These are phyloP conservation scores for Platichthys stellatus DNA, from an alignment of 2,113 vertebrate genomes.

Conservation along the genomic window DNA sequence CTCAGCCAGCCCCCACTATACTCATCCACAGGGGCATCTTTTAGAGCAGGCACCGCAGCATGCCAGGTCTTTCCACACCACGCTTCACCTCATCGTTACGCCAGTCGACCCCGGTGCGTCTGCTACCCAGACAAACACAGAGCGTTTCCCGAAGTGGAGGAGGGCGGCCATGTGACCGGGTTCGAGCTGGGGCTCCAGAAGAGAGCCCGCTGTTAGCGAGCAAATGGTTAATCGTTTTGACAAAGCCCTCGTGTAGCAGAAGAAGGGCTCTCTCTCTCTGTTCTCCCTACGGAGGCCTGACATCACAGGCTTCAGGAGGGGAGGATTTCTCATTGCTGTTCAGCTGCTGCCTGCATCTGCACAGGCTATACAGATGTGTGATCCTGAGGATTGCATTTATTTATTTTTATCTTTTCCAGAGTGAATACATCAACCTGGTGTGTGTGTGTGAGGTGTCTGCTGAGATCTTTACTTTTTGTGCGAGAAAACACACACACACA, in stretches of 20 bases:
- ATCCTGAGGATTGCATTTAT: background rate
- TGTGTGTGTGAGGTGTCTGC: slow-evolving; percentile 9
- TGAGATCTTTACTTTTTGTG: slow-evolving; percentile 5
- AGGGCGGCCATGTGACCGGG: background rate
- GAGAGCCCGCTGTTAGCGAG: slow-evolving; percentile 6
- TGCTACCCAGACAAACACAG: background rate
- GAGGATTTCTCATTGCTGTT: background rate
- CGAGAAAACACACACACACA: background rate
- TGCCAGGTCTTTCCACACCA: background rate
- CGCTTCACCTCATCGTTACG: background rate
- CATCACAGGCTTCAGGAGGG: slow-evolving; percentile 11
- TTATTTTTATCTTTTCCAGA: background rate
- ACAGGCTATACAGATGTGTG: slow-evolving; percentile 1
- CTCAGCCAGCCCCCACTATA: background rate
- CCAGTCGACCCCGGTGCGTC: background rate
- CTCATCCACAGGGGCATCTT: background rate
- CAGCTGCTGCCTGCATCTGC: background rate
- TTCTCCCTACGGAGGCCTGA: background rate
- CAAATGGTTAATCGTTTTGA: slow-evolving; percentile 41
- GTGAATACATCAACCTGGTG: too few species aligned
- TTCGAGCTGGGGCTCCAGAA: background rate
- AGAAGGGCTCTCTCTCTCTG: background rate
- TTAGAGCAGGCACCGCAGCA: background rate
- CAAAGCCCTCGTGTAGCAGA: background rate
- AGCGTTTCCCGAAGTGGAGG: background rate